These are phyloP conservation scores for Fulmarus glacialis DNA, from an alignment of 2,113 vertebrate species.

Conservation along the genomic window DNA sequence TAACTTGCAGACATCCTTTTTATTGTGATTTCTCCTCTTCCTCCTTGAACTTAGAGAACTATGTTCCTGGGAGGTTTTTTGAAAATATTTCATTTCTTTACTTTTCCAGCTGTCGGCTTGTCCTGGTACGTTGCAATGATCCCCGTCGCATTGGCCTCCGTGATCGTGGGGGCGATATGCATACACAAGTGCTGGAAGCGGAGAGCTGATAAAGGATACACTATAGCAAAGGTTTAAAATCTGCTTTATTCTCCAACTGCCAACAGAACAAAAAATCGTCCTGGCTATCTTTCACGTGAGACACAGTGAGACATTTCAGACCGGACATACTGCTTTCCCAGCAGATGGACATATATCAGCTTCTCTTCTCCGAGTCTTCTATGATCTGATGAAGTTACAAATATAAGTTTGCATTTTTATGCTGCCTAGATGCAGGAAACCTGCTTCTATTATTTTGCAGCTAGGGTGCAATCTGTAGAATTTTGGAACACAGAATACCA, in stretches of 20 bases:
- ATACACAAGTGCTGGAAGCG: slow-evolving; percentile 58
- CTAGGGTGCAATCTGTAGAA: neutral
- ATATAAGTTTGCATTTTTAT: neutral
- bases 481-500: neutral
- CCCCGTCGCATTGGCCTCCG: slow-evolving; percentile 42
- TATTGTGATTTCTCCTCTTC: neutral
- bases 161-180: slow-evolving; percentile 67
- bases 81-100: slow-evolving; percentile 3
- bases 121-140: slow-evolving; percentile 72
- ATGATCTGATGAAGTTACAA: neutral
- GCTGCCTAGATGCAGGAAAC: neutral
- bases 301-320: neutral
- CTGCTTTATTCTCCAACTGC: neutral
- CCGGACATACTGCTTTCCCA: neutral
- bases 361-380: neutral
- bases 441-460: neutral
- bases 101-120: slow-evolving; percentile 67
- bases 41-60: neutral
- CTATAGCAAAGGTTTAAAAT: slow-evolving; percentile 42
- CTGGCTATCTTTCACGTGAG: neutral
- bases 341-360: neutral
- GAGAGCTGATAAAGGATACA: slow-evolving; percentile 53
- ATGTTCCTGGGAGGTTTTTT: neutral
- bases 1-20: slow-evolving; percentile 19
- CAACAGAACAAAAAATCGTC: neutral